Percentiles rank a stretch among this genome's conserved stretches.
Evolutionary conservation across 2,888 invertebrate species (phyloP).

Genomic region (Plemyria rubiginata): DNA sequence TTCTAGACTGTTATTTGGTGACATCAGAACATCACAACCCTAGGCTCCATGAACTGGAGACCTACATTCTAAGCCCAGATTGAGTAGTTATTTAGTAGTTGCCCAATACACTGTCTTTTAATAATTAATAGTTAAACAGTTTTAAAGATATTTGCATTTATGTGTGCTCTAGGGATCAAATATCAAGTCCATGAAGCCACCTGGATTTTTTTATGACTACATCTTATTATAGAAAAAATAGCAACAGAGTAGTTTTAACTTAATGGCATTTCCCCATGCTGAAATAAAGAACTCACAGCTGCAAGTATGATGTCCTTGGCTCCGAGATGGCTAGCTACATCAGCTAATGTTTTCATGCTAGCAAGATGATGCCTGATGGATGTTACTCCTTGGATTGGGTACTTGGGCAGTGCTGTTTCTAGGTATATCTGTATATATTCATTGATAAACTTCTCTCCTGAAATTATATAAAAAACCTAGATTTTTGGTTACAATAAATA

Average conservation of each 20-base stretch:
- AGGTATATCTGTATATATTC: slow-evolving; percentile 88
- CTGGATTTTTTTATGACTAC: too few relatives aligned
- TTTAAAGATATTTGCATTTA: too few relatives aligned
- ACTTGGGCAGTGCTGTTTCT: slow-evolving; percentile 87
- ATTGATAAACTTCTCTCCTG: slow-evolving; percentile 87
- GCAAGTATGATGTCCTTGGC: slow-evolving; percentile 92
- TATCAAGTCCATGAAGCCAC: too few relatives aligned
- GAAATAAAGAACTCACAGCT: slow-evolving; percentile 84
- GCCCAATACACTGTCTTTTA: too few relatives aligned
- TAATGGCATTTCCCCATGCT: not conserved
- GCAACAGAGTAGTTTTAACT: not conserved
- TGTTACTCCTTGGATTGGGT: slow-evolving; percentile 91
- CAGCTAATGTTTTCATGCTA: slow-evolving; percentile 87
- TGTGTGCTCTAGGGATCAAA: too few relatives aligned
- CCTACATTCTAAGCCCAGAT: too few relatives aligned
- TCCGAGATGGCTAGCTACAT: slow-evolving; percentile 91
- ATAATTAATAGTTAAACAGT: too few relatives aligned
- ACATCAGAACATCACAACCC: not conserved
- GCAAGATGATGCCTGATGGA: slow-evolving; percentile 88
- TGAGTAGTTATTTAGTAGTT: too few relatives aligned
- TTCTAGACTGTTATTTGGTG: too few relatives aligned
- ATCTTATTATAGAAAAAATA: not conserved
- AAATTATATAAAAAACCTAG: slow-evolving; percentile 30
- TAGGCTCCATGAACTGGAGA: too few relatives aligned
- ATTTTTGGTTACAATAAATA: not conserved